A percentile compares a stretch with the other conserved stretches of the same genome.
Evolutionary conservation across 2,888 invertebrate genomes (phyloP).

Genomic region (Cecidostiba fungosa): DNA sequence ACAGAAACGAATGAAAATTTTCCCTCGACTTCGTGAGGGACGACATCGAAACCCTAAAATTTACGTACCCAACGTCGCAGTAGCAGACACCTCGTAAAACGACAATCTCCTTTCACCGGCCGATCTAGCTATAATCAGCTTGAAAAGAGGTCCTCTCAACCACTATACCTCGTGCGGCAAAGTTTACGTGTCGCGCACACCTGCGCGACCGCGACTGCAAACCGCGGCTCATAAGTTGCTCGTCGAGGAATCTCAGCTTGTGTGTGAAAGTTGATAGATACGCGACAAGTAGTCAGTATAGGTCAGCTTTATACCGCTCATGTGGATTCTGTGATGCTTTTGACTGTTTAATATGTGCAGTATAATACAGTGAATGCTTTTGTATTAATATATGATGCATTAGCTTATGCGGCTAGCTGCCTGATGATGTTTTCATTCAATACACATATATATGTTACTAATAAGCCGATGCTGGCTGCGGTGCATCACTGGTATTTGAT

Average conservation of each 20-base stretch:
- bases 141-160: neutral
- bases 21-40: neutral
- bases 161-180: neutral
- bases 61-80: no score
- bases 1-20: neutral
- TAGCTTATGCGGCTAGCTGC: no score
- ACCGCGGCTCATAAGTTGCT: conserved; percentile 37
- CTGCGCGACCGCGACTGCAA: neutral
- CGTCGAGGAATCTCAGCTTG: neutral
- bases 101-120: neutral
- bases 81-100: neutral
- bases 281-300: neutral
- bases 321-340: no score
- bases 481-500: no score
- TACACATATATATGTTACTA: neutral
- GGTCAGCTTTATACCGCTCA: neutral
- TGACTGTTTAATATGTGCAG: no score
- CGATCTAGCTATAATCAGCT: neutral
- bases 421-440: no score
- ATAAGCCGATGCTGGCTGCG: neutral
- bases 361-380: no score
- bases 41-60: no score
- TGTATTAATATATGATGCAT: neutral
- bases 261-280: neutral
- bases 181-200: neutral